These are phyloP conservation scores for Eustalomyia histrio DNA, from an alignment of 2,888 invertebrate species.

Conservation along the genomic window DNA sequence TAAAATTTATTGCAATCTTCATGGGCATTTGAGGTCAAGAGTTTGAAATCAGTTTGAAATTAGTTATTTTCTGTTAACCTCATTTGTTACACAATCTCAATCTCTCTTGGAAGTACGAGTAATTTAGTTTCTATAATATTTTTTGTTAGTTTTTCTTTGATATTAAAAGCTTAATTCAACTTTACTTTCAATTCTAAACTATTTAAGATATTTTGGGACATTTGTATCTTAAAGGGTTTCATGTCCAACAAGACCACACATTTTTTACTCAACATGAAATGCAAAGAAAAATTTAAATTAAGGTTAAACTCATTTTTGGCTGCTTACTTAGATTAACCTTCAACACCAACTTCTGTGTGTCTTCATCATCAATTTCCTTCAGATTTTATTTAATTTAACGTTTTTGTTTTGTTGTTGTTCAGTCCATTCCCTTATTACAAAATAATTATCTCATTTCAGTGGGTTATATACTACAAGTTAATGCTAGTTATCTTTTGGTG, in stretches of 20 bases:
- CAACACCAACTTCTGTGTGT: slow-evolving; percentile 41
- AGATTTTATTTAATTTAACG: slow-evolving; percentile 36
- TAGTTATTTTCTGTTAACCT: too few relatives aligned
- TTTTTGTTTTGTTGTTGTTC: slow-evolving; percentile 44
- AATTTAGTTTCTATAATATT: too few relatives aligned
- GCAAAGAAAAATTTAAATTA: slow-evolving; percentile 31
- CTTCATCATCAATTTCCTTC: slow-evolving; percentile 10
- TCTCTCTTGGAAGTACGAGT: too few relatives aligned
- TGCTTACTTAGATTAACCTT: slow-evolving; percentile 62
- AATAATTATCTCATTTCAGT: slow-evolving; percentile 58
- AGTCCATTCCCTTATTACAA: slow-evolving; percentile 60
- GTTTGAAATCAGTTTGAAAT: too few relatives aligned
- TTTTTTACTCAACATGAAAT: slow-evolving; percentile 19
- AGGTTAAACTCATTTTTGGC: slow-evolving; percentile 57
- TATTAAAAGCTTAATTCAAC: too few relatives aligned
- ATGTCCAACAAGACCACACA: slow-evolving; percentile 55
- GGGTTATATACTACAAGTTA: slow-evolving; percentile 45
- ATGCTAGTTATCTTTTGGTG: slow-evolving; percentile 59
- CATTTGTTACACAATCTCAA: too few relatives aligned
- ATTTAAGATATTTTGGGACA: neutral
- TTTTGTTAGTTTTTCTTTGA: too few relatives aligned
- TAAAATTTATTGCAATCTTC: too few relatives aligned
- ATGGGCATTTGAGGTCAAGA: too few relatives aligned
- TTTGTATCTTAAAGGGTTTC: slow-evolving; percentile 21
- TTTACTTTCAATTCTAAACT: neutral